A percentile compares a stretch with the other conserved stretches of the same genome.
Conservation (phyloP, 2,797 vertebrate genomes). For the Psittacula echo region DNA sequence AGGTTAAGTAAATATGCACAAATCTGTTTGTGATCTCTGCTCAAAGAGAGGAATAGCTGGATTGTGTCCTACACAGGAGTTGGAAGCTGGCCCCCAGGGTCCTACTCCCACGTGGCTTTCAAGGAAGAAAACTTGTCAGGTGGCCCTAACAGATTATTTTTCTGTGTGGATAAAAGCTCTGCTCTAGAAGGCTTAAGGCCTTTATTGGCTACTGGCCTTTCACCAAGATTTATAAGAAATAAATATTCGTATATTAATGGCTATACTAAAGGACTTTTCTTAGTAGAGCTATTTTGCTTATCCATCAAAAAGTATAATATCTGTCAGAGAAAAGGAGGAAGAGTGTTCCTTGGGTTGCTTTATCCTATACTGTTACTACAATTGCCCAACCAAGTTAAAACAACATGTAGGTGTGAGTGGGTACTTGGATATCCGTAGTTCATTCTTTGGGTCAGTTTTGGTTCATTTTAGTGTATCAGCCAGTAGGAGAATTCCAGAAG, state of each 20-base stretch:
- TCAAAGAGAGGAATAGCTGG: not conserved
- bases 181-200: not conserved
- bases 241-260: not conserved
- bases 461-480: not conserved
- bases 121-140: not conserved
- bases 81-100: not conserved
- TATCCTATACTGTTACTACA: not conserved
- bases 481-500: not conserved
- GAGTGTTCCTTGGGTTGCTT: not conserved
- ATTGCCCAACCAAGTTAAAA: not conserved
- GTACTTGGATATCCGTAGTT: not conserved
- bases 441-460: not conserved
- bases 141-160: not conserved
- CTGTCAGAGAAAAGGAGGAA: not conserved
- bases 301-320: not conserved
- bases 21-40: not conserved
- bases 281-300: not conserved
- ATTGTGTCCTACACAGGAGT: not conserved
- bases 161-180: not conserved
- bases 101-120: not conserved
- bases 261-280: not conserved
- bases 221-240: not conserved
- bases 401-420: not conserved
- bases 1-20: slow-evolving; percentile 10
- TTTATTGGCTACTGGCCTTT: not conserved